Evolutionary conservation across 2,888 invertebrate species (phyloP).

Genomic region (Erebia epiphron): DNA sequence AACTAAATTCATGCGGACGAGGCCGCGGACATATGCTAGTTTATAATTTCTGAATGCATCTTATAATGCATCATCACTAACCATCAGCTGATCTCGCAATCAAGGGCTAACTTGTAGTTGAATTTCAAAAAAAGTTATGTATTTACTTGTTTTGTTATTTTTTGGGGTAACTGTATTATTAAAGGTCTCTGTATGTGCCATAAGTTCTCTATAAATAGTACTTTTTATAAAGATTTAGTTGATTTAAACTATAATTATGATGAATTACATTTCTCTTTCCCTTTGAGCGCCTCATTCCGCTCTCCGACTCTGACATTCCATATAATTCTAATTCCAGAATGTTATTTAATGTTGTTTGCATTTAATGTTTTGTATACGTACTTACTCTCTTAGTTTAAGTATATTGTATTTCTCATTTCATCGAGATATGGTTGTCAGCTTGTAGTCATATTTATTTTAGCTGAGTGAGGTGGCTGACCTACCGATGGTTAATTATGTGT

Average conservation of each 20-base stretch:
- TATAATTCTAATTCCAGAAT: slow-evolving; percentile 15
- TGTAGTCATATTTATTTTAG: not conserved
- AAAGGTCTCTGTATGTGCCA: not conserved
- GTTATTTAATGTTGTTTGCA: not conserved
- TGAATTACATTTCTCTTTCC: slow-evolving; percentile 35
- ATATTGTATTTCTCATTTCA: not conserved
- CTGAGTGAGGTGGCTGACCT: no score
- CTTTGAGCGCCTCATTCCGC: slow-evolving; percentile 29
- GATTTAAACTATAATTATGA: not conserved
- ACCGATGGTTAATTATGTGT: no score
- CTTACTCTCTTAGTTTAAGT: no score
- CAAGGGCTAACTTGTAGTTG: no score
- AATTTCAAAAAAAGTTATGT: no score
- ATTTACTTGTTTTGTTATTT: no score
- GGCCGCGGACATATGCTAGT: no score
- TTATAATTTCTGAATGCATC: no score
- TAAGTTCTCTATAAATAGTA: not conserved
- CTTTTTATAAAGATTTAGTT: not conserved
- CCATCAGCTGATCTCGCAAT: no score
- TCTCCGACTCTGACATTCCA: slow-evolving; percentile 31
- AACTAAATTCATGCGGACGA: no score
- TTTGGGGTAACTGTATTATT: no score
- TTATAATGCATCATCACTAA: no score
- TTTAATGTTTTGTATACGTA: not conserved
- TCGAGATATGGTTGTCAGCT: not conserved